A percentile compares a stretch with the other conserved stretches of the same genome.
phyloP scores from a whole-genome alignment of 2,888 invertebrate genomes.

The Athalia rosae region DNA sequence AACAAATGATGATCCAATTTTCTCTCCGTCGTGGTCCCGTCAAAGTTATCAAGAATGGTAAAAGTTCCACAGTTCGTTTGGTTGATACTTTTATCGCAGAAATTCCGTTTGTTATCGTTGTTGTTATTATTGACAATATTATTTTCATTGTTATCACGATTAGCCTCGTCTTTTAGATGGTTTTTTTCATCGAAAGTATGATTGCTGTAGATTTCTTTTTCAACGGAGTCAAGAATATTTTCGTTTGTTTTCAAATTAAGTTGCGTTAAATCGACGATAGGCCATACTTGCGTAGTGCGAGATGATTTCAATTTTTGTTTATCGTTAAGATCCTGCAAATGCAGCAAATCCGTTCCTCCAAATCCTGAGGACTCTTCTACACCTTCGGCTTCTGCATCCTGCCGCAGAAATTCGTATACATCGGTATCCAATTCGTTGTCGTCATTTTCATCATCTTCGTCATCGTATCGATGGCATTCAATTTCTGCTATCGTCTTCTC shows the following conservation, averaged over 20 bases:
- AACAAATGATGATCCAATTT: background rate
- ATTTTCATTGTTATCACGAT: background rate
- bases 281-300: constrained; percentile 50
- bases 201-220: constrained; percentile 4
- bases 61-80: background rate
- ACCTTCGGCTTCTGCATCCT: background rate
- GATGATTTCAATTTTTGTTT: background rate
- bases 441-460: constrained; percentile 14
- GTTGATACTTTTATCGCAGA: background rate
- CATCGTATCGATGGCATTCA: constrained; percentile 31
- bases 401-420: constrained; percentile 21
- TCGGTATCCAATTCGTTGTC: constrained; percentile 25
- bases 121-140: background rate
- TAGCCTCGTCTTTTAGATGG: background rate
- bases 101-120: background rate
- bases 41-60: background rate
- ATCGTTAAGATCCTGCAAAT: background rate
- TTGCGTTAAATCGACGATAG: constrained; percentile 57
- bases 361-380: constrained; percentile 2
- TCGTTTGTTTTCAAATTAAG: constrained; percentile 51
- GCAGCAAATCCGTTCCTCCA: background rate
- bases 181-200: constrained; percentile 10
- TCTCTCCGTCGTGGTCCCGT: background rate
- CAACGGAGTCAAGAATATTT: background rate
- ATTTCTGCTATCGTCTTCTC: constrained; percentile 23